Conservation (phyloP, 1,140 invertebrate genomes). For the Proctacanthus coquilletti region DNA sequence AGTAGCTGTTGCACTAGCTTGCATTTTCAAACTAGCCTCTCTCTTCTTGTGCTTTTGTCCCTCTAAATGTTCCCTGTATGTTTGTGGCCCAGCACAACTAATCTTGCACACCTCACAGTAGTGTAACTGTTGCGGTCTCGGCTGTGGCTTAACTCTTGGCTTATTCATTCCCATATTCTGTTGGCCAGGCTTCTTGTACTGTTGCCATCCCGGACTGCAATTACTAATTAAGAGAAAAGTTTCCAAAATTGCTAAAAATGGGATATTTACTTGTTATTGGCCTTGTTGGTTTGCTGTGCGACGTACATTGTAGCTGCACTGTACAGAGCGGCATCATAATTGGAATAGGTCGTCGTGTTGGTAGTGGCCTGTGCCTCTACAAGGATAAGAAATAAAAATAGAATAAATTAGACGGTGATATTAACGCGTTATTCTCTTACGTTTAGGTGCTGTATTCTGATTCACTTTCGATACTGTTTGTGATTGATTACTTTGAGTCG, state of each 20-base stretch:
- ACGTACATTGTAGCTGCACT: conserved; percentile 87
- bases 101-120: conserved; percentile 97
- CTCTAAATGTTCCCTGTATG: conserved; percentile 92
- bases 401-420: background rate
- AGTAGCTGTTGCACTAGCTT: conserved; percentile 31
- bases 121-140: conserved; percentile 80
- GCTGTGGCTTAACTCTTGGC: conserved; percentile 60
- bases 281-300: conserved; percentile 60
- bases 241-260: background rate
- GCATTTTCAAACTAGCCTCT: conserved; percentile 75
- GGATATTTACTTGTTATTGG: background rate
- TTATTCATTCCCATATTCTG: too few species aligned
- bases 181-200: conserved; percentile 34
- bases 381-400: background rate
- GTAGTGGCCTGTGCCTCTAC: conserved; percentile 38
- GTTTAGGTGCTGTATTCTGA: conserved; percentile 14
- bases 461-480: conserved; percentile 19
- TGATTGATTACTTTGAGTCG: conserved; percentile 30
- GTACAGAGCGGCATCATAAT: conserved; percentile 84
- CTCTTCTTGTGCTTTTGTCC: conserved; percentile 99
- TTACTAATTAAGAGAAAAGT: too few species aligned
- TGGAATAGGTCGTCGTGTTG: conserved; percentile 52
- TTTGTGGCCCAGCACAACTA: conserved; percentile 90
- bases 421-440: conserved; percentile 7
- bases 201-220: conserved; percentile 14